A percentile compares a stretch with the other conserved stretches of the same genome.
These are phyloP conservation scores for Cladorhizidae sp. DNA, from an alignment of 37 sponge, comb jelly and placozoan genomes.

Conservation along the genomic window DNA sequence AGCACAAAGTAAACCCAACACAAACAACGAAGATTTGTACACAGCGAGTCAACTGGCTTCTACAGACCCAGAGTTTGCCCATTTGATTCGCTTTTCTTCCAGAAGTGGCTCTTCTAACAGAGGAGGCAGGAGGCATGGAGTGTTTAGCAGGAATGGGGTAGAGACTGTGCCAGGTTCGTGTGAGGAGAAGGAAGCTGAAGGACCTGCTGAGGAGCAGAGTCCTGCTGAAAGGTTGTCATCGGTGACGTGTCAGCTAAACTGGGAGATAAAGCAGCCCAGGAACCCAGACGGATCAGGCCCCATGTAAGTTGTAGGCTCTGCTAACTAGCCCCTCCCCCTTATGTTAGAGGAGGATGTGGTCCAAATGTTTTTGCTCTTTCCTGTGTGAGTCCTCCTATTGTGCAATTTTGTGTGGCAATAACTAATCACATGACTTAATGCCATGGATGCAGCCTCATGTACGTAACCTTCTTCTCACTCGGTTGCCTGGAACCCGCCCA, in stretches of 20 bases:
- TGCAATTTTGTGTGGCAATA: too few species aligned
- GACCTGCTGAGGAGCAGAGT: neutral
- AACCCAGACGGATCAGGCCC: constrained; percentile 50
- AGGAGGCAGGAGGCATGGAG: neutral
- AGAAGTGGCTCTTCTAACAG: neutral
- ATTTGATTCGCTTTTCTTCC: constrained; percentile 19
- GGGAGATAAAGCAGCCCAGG: neutral
- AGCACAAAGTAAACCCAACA: neutral
- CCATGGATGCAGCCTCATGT: too few species aligned
- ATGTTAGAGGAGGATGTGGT: too few species aligned
- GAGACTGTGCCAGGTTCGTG: neutral
- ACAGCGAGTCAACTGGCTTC: neutral
- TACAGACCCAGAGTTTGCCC: constrained; percentile 31
- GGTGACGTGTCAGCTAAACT: too few species aligned
- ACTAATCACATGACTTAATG: too few species aligned
- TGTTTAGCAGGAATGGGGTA: neutral
- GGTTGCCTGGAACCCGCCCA: too few species aligned
- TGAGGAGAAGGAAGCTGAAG: neutral
- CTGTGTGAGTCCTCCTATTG: too few species aligned
- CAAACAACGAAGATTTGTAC: neutral
- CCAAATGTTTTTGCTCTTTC: too few species aligned
- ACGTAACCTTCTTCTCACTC: too few species aligned
- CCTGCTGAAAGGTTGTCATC: neutral
- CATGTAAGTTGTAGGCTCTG: constrained; percentile 25
- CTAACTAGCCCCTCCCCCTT: too few species aligned